A percentile compares a stretch with the other conserved stretches of the same genome.
Conservation (phyloP, 2,113 vertebrate genomes). For the Stegastes partitus region DNA sequence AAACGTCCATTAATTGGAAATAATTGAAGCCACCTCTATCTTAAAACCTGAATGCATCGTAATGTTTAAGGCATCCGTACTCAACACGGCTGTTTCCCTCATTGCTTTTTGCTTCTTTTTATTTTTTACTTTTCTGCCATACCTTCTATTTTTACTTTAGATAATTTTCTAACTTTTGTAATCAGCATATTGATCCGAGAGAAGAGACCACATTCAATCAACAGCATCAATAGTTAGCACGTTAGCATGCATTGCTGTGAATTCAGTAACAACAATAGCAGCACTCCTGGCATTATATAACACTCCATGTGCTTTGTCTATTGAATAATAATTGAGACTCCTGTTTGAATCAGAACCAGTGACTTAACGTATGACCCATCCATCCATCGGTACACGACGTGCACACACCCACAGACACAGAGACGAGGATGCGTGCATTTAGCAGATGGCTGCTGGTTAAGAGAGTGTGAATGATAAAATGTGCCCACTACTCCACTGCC, state of each 20-base stretch:
- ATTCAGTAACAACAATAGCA: not conserved
- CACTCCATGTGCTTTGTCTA: not conserved
- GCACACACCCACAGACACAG: slow-evolving; percentile 21
- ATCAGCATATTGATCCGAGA: no score
- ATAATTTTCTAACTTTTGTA: no score
- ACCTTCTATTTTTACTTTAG: no score
- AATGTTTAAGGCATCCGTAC: not conserved
- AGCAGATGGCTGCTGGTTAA: slow-evolving; percentile 80
- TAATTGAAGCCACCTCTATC: slow-evolving; percentile 8
- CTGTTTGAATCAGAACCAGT: not conserved
- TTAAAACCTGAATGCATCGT: slow-evolving; percentile 1
- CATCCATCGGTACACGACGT: slow-evolving; percentile 4
- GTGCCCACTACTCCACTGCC: slow-evolving; percentile 69
- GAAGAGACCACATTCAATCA: no score
- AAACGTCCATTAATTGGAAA: slow-evolving; percentile 45
- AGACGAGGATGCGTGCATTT: slow-evolving; percentile 64
- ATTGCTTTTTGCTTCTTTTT: no score
- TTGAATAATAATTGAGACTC: slow-evolving; percentile 19
- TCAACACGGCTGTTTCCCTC: not conserved
- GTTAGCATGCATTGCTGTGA: not conserved
- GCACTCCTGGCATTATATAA: not conserved
- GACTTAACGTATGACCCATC: slow-evolving; percentile 18
- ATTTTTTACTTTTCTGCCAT: not conserved
- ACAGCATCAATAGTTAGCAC: no score
- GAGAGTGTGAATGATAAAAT: slow-evolving; percentile 81